Percentiles rank a stretch among this genome's conserved stretches.
These are phyloP conservation scores for Myotis findleyi DNA, from an alignment of 2,797 vertebrate genomes.

Conservation along the genomic window DNA sequence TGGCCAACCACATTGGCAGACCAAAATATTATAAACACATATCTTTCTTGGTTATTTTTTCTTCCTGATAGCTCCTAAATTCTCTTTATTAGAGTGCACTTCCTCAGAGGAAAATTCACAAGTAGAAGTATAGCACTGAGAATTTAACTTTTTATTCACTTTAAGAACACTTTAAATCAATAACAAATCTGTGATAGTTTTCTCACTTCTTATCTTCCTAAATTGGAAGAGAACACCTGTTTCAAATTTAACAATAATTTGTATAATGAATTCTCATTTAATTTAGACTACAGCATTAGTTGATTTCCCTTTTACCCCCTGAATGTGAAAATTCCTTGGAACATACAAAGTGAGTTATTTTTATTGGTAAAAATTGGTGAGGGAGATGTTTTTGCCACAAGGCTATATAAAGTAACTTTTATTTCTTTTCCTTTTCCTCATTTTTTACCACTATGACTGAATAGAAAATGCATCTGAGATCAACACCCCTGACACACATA, in stretches of 20 bases:
- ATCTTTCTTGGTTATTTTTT: slow-evolving; percentile 31
- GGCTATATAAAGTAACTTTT: slow-evolving; percentile 61
- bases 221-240: slow-evolving; percentile 66
- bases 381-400: slow-evolving; percentile 74
- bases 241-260: slow-evolving; percentile 76
- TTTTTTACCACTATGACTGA: slow-evolving; percentile 76
- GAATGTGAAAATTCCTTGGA: slow-evolving; percentile 80
- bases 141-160: slow-evolving; percentile 51
- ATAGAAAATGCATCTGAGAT: slow-evolving; percentile 77
- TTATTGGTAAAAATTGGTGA: slow-evolving; percentile 81
- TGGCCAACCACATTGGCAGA: background rate
- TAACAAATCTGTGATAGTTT: slow-evolving; percentile 63
- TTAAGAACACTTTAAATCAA: slow-evolving; percentile 53
- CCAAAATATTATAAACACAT: slow-evolving; percentile 31
- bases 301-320: slow-evolving; percentile 75
- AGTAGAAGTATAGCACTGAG: background rate
- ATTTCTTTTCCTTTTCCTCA: slow-evolving; percentile 66
- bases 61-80: slow-evolving; percentile 3
- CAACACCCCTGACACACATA: slow-evolving; percentile 71
- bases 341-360: slow-evolving; percentile 78
- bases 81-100: slow-evolving; percentile 49
- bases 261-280: slow-evolving; percentile 81
- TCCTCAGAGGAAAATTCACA: slow-evolving; percentile 1
- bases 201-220: slow-evolving; percentile 52
- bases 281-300: slow-evolving; percentile 76